Conservation (phyloP, 2,797 vertebrate species). For the Sebastes minor region DNA sequence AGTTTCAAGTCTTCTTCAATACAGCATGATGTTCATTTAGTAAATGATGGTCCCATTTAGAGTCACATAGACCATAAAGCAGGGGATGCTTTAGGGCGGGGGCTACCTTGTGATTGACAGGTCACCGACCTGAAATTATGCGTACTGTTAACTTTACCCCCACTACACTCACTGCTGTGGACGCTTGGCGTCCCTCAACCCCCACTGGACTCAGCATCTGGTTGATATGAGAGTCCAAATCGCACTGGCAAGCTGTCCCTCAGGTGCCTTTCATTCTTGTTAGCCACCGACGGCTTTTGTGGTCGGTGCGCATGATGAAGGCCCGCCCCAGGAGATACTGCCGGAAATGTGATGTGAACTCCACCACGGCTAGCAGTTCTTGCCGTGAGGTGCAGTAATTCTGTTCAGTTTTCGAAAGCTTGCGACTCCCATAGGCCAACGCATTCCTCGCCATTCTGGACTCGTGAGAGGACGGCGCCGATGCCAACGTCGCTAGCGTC, state of each 20-base stretch:
- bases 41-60: too few relatives aligned
- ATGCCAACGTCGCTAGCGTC: neutral
- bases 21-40: too few relatives aligned
- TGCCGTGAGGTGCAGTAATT: slow-evolving; percentile 43
- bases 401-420: slow-evolving; percentile 4
- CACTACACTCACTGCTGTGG: neutral
- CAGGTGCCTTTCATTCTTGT: slow-evolving; percentile 37
- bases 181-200: neutral
- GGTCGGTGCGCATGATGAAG: slow-evolving; percentile 23
- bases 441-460: slow-evolving; percentile 7
- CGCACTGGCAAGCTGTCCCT: slow-evolving; percentile 43
- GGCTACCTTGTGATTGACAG: too few relatives aligned
- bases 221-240: neutral
- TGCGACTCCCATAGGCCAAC: slow-evolving; percentile 15
- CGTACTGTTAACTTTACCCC: neutral
- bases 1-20: too few relatives aligned
- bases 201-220: slow-evolving; percentile 2
- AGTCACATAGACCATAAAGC: too few relatives aligned
- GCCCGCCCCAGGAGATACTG: slow-evolving; percentile 34
- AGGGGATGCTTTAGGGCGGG: too few relatives aligned
- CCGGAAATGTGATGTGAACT: slow-evolving; percentile 26
- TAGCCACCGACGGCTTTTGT: slow-evolving; percentile 39
- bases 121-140: too few relatives aligned
- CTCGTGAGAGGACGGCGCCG: neutral
- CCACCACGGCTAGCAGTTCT: slow-evolving; percentile 28